phyloP scores from a whole-genome alignment of 1,140 invertebrate species.

The Galleria mellonella region DNA sequence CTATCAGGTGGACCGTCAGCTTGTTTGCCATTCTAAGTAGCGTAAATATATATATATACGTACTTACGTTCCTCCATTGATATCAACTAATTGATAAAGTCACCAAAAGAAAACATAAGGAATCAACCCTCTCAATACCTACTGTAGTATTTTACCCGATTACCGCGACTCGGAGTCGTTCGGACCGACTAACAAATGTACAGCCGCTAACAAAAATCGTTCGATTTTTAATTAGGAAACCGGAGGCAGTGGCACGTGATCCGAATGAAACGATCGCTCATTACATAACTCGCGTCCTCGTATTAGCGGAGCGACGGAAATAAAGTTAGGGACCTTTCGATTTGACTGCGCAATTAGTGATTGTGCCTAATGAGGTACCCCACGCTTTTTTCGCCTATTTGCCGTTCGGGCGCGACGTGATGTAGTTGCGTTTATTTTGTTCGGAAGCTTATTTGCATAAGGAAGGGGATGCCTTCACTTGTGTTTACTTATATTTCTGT shows the following conservation, averaged over 20 bases:
- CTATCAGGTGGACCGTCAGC: too few species aligned
- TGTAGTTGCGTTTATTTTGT: conserved; percentile 1
- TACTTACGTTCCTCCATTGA: too few species aligned
- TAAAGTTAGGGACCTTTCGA: conserved; percentile 9
- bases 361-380: conserved; percentile 4
- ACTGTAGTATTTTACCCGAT: too few species aligned
- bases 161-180: too few species aligned
- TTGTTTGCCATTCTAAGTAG: too few species aligned
- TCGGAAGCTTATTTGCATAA: background rate
- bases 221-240: conserved; percentile 15
- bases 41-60: too few species aligned
- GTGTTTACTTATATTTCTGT: too few species aligned
- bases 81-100: too few species aligned
- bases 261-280: conserved; percentile 5
- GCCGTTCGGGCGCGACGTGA: background rate
- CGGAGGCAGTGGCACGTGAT: conserved; percentile 5
- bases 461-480: background rate
- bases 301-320: conserved; percentile 4
- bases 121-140: too few species aligned
- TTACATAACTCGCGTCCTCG: conserved; percentile 6
- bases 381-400: conserved; percentile 1
- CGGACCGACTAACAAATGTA: conserved; percentile 7
- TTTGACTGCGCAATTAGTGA: conserved; percentile 9
- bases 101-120: too few species aligned
- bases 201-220: conserved; percentile 8